Conservation (phyloP, 2,797 vertebrate genomes). For the Channa striata region DNA sequence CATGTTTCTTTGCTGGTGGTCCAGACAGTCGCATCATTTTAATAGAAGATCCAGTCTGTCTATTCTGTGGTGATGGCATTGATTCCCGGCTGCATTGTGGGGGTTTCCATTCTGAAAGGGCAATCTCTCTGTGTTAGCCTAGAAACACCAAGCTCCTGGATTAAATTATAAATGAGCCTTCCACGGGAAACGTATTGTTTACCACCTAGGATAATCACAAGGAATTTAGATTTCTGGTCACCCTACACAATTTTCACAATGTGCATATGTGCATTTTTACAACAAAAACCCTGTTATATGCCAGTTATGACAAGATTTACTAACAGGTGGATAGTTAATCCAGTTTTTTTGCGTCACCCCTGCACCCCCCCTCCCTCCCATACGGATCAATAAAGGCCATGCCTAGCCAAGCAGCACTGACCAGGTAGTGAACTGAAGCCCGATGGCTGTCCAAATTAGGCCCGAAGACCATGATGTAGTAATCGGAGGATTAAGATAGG, state of each 20-base stretch:
- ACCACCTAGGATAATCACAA: constrained; percentile 63
- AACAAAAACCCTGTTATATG: neutral
- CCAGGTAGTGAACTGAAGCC: constrained; percentile 57
- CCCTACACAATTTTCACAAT: constrained; percentile 5
- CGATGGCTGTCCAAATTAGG: constrained; percentile 61
- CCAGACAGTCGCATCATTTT: constrained; percentile 52
- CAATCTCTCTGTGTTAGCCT: constrained; percentile 79
- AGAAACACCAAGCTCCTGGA: constrained; percentile 74
- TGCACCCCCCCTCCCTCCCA: constrained; percentile 36
- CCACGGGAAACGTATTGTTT: constrained; percentile 73
- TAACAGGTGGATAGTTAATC: constrained; percentile 65
- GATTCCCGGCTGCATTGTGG: constrained; percentile 75
- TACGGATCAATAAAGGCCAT: constrained; percentile 53
- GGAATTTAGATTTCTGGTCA: constrained; percentile 50
- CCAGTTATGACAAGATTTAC: constrained; percentile 30
- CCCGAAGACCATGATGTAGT: constrained; percentile 71
- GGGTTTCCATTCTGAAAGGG: constrained; percentile 82
- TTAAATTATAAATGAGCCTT: constrained; percentile 86
- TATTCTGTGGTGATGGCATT: constrained; percentile 71
- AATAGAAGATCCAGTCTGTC: constrained; percentile 51
- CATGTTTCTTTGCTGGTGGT: constrained; percentile 23
- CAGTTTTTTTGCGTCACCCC: constrained; percentile 66
- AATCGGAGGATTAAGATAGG: constrained; percentile 74
- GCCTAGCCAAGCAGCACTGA: constrained; percentile 31
- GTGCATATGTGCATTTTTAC: neutral